Evolutionary conservation across 2,113 vertebrate genomes (phyloP).

Genomic region (Rhynchomys soricoides): DNA sequence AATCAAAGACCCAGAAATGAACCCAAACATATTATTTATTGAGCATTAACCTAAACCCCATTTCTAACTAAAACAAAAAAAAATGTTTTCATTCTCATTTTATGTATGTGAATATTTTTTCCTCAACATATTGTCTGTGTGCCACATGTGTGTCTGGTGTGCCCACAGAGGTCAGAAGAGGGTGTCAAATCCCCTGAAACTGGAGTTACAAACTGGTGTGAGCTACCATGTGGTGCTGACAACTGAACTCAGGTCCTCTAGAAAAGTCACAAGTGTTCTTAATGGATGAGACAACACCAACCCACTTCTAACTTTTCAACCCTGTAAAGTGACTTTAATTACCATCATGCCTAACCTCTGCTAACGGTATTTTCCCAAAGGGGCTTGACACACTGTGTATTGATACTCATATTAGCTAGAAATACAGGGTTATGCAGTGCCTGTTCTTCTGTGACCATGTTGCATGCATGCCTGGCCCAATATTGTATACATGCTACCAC

Average conservation of each 20-base stretch:
- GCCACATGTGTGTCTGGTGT: neutral
- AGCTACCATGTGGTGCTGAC: neutral
- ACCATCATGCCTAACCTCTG: neutral
- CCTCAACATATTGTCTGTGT: neutral
- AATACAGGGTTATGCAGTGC: neutral
- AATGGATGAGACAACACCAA: neutral
- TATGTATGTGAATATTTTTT: neutral
- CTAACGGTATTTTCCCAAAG: neutral
- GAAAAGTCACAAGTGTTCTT: neutral
- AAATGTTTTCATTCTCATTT: neutral
- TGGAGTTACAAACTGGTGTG: neutral
- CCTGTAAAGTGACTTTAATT: neutral
- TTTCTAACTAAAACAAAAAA: neutral
- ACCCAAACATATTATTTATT: too few species aligned
- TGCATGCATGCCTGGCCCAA: too few species aligned
- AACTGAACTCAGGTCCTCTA: neutral
- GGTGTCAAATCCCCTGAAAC: neutral
- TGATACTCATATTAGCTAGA: neutral
- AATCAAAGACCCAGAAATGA: too few species aligned
- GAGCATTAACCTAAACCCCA: too few species aligned
- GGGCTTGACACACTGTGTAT: neutral
- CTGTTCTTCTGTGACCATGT: neutral
- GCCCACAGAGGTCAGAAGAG: neutral
- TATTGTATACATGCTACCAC: neutral
- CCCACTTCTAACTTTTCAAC: conserved; percentile 25